phyloP scores from a whole-genome alignment of 2,113 vertebrate species.

The Leptobrachium ailaonicum region DNA sequence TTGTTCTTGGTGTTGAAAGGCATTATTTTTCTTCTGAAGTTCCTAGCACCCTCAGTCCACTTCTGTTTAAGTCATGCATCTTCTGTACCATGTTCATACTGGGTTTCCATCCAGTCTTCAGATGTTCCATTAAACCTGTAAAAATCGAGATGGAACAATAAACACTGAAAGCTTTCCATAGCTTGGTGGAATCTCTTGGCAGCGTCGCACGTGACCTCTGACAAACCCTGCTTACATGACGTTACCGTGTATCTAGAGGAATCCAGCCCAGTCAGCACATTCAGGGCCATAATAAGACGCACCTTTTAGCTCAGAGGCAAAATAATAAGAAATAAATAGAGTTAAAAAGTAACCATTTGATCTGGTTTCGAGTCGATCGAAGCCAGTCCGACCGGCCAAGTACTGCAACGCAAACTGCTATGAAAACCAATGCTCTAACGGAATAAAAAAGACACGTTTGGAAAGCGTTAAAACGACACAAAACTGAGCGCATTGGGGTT shows the following conservation, averaged over 20 bases:
- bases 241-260: background rate
- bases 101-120: too few relatives aligned
- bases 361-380: slow-evolving; percentile 1
- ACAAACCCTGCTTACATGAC: background rate
- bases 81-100: too few relatives aligned
- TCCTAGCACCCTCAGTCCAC: too few relatives aligned
- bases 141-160: too few relatives aligned
- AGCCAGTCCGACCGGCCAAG: slow-evolving; percentile 18
- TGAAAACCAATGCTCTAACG: slow-evolving; percentile 10
- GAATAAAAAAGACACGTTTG: slow-evolving; percentile 28
- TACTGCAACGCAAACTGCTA: slow-evolving; percentile 15
- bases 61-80: too few relatives aligned
- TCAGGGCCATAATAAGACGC: slow-evolving; percentile 12
- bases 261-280: slow-evolving; percentile 6
- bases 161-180: too few relatives aligned
- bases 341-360: slow-evolving; percentile 17
- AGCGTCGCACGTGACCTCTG: background rate
- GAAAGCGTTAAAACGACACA: slow-evolving; percentile 5
- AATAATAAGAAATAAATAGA: slow-evolving; percentile 9
- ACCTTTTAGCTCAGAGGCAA: slow-evolving; percentile 28
- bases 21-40: too few relatives aligned
- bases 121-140: too few relatives aligned
- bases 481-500: slow-evolving; percentile 8
- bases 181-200: background rate
- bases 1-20: too few relatives aligned